phyloP scores from a whole-genome alignment of 2,797 vertebrate genomes.

The Rachycentron canadum region DNA sequence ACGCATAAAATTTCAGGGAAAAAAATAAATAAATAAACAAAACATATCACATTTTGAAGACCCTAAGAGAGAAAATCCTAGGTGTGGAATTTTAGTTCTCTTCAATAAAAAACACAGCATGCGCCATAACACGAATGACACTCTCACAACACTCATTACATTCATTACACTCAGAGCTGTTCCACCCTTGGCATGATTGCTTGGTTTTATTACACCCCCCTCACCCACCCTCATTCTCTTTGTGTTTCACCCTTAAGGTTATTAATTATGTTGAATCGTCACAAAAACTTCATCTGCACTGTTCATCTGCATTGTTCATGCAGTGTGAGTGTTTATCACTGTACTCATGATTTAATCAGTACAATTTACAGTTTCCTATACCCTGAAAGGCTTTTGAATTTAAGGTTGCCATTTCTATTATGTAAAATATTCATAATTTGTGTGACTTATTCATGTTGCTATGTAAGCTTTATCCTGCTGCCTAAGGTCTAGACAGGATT shows the following conservation, averaged over 20 bases:
- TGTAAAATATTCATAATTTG: background rate
- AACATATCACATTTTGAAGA: background rate
- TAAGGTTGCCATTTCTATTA: background rate
- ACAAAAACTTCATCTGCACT: background rate
- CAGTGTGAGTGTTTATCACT: background rate
- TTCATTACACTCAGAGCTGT: background rate
- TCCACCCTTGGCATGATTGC: conserved; percentile 1
- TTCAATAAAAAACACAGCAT: background rate
- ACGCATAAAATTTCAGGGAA: too few species aligned
- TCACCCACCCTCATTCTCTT: background rate
- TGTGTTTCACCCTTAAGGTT: background rate
- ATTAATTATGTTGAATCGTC: background rate
- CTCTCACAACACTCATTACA: background rate
- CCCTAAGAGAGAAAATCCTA: background rate
- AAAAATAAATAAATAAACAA: too few species aligned
- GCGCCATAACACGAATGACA: too few species aligned
- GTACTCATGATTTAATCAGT: background rate
- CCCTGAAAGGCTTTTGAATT: background rate
- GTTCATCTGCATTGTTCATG: background rate
- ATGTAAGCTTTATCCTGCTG: background rate
- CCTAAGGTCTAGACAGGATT: background rate
- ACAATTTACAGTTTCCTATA: background rate
- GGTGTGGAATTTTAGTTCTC: background rate
- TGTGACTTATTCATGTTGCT: conserved; percentile 3
- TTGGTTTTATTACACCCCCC: background rate